Base-by-base conservation (phyloP, 2,113 vertebrate species). In the Prionailurus viverrinus region DNA sequence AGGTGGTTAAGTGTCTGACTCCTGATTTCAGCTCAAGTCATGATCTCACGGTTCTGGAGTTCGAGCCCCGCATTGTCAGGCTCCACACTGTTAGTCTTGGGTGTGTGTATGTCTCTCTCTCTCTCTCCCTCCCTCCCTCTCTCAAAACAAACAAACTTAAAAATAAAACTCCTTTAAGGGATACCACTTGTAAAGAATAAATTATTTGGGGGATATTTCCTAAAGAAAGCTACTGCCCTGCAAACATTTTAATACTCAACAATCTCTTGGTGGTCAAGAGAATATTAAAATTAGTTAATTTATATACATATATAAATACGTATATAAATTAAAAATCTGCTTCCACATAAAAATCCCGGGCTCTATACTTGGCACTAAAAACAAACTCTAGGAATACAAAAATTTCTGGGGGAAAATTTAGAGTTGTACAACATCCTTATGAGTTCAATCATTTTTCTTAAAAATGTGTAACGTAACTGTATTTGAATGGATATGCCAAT, bases 401-500 rank as follows among this genome's bases (percentile, higher is more conserved):
- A 89, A 6, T 76, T 94, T 86, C 61, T 90, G 12, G 68, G 68
- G 39, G 13, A 31, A 76, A 39, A 86, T 73, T 39, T 74, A 61
- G 53, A 92, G 27, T 53, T 93, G 13, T 51, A 66, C 39, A 91
- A 80, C 51, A 93, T 45, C 76, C 55, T 93, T 74, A 89, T 19
- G 25, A 89, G 45, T 79, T 83, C 61, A 83, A 89, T 87, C 41
- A 85, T 84, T 96, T 92, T 87, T 18, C 39, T 92, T 94, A 51
- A 85, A 94, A 95, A 89, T 61, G 15, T 73, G 9, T 71, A 97
- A 74, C 80, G 5, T 55, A 87, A 88, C 74, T 97, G 10, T 89
- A 91, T 79, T 88, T 96, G 82, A 96, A 85, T 89, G 71, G 84
- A 89, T 81, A 96, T 78, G 65, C 29, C 93, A 97, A 97, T 84